Evolutionary conservation across 1,140 invertebrate genomes (phyloP).

Genomic region (Bicyclus anynana): DNA sequence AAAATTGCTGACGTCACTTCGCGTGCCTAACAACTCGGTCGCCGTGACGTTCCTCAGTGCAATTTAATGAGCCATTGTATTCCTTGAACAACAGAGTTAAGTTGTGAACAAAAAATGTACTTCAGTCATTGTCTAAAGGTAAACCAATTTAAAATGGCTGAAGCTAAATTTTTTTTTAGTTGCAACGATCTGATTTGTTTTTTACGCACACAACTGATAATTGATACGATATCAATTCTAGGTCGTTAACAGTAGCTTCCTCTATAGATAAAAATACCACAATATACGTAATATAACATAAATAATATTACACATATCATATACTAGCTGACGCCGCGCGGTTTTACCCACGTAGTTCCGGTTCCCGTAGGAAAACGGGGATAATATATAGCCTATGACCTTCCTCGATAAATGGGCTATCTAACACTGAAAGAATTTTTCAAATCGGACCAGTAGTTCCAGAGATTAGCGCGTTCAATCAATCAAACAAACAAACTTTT

Average conservation of each 20-base stretch:
- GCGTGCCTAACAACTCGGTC: conserved; percentile 14
- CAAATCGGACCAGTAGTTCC: too few relatives aligned
- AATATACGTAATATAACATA: too few relatives aligned
- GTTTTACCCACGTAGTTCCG: too few relatives aligned
- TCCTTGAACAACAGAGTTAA: conserved; percentile 8
- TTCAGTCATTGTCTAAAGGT: background rate
- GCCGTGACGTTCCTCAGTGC: background rate
- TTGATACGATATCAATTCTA: background rate
- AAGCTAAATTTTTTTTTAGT: background rate
- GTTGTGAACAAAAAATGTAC: background rate
- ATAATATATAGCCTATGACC: too few relatives aligned
- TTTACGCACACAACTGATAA: background rate
- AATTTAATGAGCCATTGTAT: conserved; percentile 16
- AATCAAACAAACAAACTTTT: too few relatives aligned
- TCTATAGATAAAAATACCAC: background rate
- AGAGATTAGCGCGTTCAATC: too few relatives aligned
- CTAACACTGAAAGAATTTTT: too few relatives aligned
- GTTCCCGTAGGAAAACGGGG: too few relatives aligned
- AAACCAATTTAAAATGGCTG: background rate
- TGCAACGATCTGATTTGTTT: background rate
- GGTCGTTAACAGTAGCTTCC: background rate
- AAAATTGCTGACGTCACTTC: background rate
- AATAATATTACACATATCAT: too few relatives aligned
- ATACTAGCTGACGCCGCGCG: too few relatives aligned
- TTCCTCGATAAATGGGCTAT: too few relatives aligned